phyloP scores from a whole-genome alignment of 1,140 invertebrate genomes.

The Drosophila nannoptera region DNA sequence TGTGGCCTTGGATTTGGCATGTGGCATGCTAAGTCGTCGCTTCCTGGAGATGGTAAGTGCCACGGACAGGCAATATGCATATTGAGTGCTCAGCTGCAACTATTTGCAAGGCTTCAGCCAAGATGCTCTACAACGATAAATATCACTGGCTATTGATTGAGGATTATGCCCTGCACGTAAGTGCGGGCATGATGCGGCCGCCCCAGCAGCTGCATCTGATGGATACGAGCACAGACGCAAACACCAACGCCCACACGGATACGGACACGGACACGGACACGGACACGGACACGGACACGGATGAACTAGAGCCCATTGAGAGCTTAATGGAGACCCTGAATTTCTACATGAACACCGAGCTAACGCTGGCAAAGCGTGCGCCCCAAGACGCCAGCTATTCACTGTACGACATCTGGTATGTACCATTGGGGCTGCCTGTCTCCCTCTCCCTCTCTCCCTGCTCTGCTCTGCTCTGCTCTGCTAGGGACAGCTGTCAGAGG shows the following conservation, averaged over 20 bases:
- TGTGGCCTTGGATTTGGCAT: constrained; percentile 72
- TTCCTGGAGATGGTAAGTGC: constrained; percentile 72
- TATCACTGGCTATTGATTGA: constrained; percentile 79
- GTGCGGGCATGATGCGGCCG: constrained; percentile 18
- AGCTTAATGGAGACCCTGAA: constrained; percentile 73
- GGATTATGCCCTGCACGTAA: constrained; percentile 69
- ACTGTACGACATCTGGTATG: constrained; percentile 74
- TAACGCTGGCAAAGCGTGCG: constrained; percentile 71
- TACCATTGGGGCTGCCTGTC: constrained; percentile 16
- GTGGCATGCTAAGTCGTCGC: constrained; percentile 66
- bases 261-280: constrained; percentile 28
- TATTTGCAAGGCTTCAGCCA: constrained; percentile 73
- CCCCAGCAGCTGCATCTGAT: constrained; percentile 28
- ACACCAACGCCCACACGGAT: constrained; percentile 23
- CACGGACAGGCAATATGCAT: constrained; percentile 32
- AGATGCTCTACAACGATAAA: constrained; percentile 76
- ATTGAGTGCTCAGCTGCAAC: constrained; percentile 69
- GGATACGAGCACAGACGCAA: constrained; percentile 3
- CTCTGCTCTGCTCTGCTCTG: background rate
- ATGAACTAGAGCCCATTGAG: constrained; percentile 64
- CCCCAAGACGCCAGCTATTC: constrained; percentile 52
- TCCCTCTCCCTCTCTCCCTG: too few species aligned
- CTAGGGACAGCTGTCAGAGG: constrained; percentile 21
- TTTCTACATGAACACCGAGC: constrained; percentile 77
- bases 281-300: constrained; percentile 15